Base-by-base conservation (phyloP, 2,797 vertebrate species). In the Anisognathus igniventris region DNA sequence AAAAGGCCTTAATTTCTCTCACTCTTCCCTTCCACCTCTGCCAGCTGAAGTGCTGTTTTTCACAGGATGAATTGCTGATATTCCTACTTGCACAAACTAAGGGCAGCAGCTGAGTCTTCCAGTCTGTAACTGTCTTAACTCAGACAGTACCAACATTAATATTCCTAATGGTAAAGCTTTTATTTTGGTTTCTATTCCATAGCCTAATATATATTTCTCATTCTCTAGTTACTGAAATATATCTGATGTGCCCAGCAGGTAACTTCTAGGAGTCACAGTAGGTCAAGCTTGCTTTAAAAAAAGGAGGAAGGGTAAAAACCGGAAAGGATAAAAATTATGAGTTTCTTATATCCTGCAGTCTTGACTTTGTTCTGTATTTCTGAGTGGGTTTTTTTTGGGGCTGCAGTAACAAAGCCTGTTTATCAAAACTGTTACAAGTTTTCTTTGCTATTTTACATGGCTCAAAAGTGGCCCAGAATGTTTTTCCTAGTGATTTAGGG, bases 241-340 rank as follows among this genome's bases (percentile, higher is more conserved):
- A 93, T 96, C 91, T 81, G 33, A 79, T 93, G 91, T 92, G 51
- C 95, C 53, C 95, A 97, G 95, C 89, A 88, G 93, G 95, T 81
- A 57, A 40, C 91, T 94, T 83, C 66, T 75, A 53, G n/a, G 73
- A 93, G 87, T 95, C 79, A 73, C 76, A 2, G n/a, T 78, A 81
- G 94, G 95, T 95, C 95, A 95, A 76, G 30, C 19, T 93, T 61
- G 27, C 47, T 96, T 92, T 50, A n/a, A 42, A 75, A 79, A 66
- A 60, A 30, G 27, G 39, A 95, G 35, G 40, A 85, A 75, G 24
- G 25, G 31, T 61, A 75, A 85, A 93, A 53, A n/a, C 22, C 56
- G 53, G 58, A 91, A 88, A 75, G 47, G 12, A 67, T 67, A 53
- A 77, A 86, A 91, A 40, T 22, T 45, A 7, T 68, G n/a, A 24